phyloP scores from a whole-genome alignment of 1,140 invertebrate species.

The Coptotermes formosanus region DNA sequence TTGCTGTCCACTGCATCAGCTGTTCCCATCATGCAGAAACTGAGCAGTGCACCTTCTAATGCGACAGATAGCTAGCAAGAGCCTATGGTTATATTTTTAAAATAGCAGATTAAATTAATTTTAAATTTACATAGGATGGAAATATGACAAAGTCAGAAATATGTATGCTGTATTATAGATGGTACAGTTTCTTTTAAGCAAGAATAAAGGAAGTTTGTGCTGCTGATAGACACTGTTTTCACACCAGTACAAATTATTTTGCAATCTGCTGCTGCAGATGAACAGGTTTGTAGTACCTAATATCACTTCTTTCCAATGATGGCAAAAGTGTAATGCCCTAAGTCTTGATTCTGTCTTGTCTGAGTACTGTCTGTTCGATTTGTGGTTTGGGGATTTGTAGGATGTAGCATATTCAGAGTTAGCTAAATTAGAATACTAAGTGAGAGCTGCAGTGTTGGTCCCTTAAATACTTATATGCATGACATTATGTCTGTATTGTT shows the following conservation, averaged over 20 bases:
- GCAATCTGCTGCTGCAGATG: not conserved
- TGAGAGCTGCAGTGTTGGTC: too few relatives aligned
- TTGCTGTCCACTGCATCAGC: not conserved
- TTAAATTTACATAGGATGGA: not conserved
- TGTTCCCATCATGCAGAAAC: not conserved
- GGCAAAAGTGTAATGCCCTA: not conserved
- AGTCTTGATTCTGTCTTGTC: not conserved
- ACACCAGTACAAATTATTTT: not conserved
- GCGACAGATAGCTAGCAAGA: not conserved
- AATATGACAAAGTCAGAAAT: not conserved
- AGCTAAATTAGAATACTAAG: too few relatives aligned
- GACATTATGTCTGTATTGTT: too few relatives aligned
- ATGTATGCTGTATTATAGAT: not conserved
- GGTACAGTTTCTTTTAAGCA: not conserved
- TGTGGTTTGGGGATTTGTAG: not conserved
- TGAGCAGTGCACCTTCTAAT: not conserved
- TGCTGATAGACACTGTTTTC: not conserved
- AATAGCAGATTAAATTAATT: not conserved
- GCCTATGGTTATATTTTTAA: not conserved
- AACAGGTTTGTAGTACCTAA: not conserved
- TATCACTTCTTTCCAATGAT: not conserved
- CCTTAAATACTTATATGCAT: too few relatives aligned
- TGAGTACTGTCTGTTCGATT: not conserved
- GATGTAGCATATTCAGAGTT: not conserved
- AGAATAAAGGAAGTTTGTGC: not conserved